Percentiles rank a stretch among this genome's conserved stretches.
Conservation (phyloP, 2,797 vertebrate species). For the Sciurus vulgaris region DNA sequence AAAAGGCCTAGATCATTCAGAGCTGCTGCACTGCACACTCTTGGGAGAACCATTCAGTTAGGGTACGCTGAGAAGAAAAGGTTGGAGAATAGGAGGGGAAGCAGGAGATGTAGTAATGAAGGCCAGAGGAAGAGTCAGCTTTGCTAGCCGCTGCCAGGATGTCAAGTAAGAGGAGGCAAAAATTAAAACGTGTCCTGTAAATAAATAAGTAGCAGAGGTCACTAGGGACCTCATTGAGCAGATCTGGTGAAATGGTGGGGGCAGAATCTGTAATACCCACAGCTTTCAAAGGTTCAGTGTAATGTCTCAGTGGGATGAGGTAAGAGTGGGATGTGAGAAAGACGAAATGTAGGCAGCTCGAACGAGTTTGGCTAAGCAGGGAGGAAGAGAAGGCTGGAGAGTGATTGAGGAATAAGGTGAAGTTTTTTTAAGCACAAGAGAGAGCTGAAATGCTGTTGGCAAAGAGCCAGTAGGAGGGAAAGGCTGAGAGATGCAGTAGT, state of each 20-base stretch:
- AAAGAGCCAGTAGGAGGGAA: slow-evolving; percentile 36
- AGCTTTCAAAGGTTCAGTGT: slow-evolving; percentile 70
- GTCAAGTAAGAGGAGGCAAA: slow-evolving; percentile 32
- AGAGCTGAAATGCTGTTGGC: slow-evolving; percentile 53
- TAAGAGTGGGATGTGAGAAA: slow-evolving; percentile 81
- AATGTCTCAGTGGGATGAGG: slow-evolving; percentile 68
- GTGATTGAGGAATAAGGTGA: slow-evolving; percentile 50
- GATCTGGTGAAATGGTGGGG: slow-evolving; percentile 65
- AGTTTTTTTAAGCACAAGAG: not conserved
- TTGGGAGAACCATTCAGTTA: slow-evolving; percentile 18
- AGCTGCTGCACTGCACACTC: not conserved
- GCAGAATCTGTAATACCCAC: slow-evolving; percentile 64
- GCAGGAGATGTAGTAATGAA: not conserved
- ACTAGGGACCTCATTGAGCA: slow-evolving; percentile 65
- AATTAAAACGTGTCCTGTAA: slow-evolving; percentile 11
- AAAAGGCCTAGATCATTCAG: slow-evolving; percentile 9
- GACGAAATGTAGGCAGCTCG: slow-evolving; percentile 75
- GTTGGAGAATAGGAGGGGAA: not conserved
- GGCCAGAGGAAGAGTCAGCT: not conserved
- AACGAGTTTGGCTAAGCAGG: slow-evolving; percentile 65
- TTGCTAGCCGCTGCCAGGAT: slow-evolving; percentile 24
- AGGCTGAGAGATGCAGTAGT: slow-evolving; percentile 1
- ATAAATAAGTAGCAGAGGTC: slow-evolving; percentile 63
- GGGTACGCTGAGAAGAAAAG: not conserved
- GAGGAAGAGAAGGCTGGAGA: slow-evolving; percentile 55